These are phyloP conservation scores for Crepidodera aurea DNA, from an alignment of 2,888 invertebrate species.

Conservation along the genomic window DNA sequence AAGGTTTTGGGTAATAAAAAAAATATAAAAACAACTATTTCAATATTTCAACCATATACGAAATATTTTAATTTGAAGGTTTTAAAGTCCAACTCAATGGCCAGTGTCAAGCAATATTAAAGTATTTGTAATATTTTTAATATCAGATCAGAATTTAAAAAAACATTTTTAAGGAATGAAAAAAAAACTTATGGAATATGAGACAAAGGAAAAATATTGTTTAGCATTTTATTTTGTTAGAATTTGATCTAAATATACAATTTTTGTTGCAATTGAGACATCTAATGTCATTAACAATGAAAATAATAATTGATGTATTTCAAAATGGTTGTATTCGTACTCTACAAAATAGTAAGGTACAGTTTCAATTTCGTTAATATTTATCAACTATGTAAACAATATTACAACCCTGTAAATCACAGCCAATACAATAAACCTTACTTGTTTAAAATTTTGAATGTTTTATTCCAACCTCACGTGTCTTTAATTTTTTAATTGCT, in stretches of 20 bases:
- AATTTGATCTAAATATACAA: neutral
- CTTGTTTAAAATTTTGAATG: conserved; percentile 1
- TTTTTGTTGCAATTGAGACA: conserved; percentile 5
- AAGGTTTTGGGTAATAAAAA: no score
- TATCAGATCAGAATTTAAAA: no score
- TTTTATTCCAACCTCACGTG: neutral
- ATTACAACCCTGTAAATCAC: conserved; percentile 12
- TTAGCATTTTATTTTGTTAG: no score
- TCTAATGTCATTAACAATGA: no score
- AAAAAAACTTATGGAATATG: neutral
- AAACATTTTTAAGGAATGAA: no score
- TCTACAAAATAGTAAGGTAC: conserved; percentile 4
- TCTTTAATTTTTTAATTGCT: no score
- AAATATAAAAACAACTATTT: no score
- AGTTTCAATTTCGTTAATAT: conserved; percentile 6
- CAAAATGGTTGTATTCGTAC: conserved; percentile 5
- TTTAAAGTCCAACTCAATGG: neutral
- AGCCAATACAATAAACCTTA: conserved; percentile 14
- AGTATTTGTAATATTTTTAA: no score
- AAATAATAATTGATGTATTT: conserved; percentile 6
- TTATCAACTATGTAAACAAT: conserved; percentile 12
- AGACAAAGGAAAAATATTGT: neutral
- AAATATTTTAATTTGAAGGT: neutral
- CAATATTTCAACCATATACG: conserved; percentile 8
- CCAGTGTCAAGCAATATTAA: conserved; percentile 10